A percentile compares a stretch with the other conserved stretches of the same genome.
Conservation (phyloP, 2,888 invertebrate species). For the Trachelus tabidus region DNA sequence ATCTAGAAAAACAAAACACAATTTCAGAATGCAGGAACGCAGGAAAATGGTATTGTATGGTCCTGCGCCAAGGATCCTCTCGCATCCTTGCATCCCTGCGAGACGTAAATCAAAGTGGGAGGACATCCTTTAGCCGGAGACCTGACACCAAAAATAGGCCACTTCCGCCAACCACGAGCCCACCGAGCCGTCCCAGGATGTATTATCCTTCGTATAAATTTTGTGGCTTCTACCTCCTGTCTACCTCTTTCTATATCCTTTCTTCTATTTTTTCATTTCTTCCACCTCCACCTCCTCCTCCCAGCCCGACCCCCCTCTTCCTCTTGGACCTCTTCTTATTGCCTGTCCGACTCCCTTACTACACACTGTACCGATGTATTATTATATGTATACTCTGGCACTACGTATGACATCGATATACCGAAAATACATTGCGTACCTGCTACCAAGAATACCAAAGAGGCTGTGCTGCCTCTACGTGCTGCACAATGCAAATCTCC, state of each 20-base stretch:
- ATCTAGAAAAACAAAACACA: not conserved
- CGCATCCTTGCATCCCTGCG: slow-evolving; percentile 12
- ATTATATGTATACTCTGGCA: not conserved
- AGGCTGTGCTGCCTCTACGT: slow-evolving; percentile 10
- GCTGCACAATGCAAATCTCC: slow-evolving; percentile 22
- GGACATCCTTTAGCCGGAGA: slow-evolving; percentile 43
- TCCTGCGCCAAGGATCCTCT: not conserved
- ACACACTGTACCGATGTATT: not conserved
- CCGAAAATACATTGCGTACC: not conserved
- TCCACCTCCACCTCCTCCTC: not conserved
- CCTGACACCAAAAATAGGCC: slow-evolving; percentile 48
- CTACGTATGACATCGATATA: not conserved
- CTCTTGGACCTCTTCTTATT: not conserved
- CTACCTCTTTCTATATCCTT: slow-evolving; percentile 10
- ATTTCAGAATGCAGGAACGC: not conserved
- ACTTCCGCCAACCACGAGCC: slow-evolving; percentile 35
- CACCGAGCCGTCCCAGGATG: slow-evolving; percentile 37
- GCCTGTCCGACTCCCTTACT: not conserved
- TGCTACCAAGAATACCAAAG: not conserved
- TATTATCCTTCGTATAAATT: slow-evolving; percentile 49
- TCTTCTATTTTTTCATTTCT: slow-evolving; percentile 6
- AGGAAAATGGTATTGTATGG: not conserved
- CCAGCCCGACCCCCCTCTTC: not conserved
- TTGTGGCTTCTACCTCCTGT: slow-evolving; percentile 17
- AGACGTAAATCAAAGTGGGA: slow-evolving; percentile 45